Conservation (phyloP, 2,888 invertebrate species). For the Spodoptera exigua region DNA sequence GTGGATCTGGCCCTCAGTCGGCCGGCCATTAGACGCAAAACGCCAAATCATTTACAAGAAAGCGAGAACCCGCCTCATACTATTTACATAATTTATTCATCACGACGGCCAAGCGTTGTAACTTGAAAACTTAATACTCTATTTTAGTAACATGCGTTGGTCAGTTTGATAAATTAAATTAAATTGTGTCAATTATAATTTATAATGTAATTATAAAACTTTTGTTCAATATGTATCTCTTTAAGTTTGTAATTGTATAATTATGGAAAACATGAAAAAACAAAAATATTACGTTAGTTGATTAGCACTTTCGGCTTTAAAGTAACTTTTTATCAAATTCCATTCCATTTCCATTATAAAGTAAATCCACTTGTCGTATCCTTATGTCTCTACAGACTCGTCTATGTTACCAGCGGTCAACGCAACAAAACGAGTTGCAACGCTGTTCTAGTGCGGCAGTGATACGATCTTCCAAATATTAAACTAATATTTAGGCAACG, state of each 20-base stretch:
- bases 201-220: too few species aligned
- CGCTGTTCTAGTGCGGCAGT: conserved; percentile 65
- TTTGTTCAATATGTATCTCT: conserved; percentile 1
- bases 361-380: background rate
- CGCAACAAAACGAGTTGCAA: conserved; percentile 66
- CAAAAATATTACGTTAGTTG: background rate
- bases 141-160: conserved; percentile 4
- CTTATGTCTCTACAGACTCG: background rate
- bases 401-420: background rate
- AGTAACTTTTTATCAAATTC: too few species aligned
- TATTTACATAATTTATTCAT: conserved; percentile 88
- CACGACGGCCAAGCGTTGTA: conserved; percentile 64
- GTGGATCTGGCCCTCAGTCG: conserved; percentile 65
- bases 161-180: too few species aligned
- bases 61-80: conserved; percentile 83
- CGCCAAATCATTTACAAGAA: conserved; percentile 87
- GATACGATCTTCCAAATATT: conserved; percentile 88
- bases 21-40: conserved; percentile 80
- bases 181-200: background rate
- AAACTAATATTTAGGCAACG: conserved; percentile 90
- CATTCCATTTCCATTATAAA: too few species aligned
- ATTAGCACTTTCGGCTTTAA: too few species aligned
- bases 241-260: background rate
- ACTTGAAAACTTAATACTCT: conserved; percentile 52
- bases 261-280: background rate